phyloP scores from a whole-genome alignment of 2,113 vertebrate genomes.

The Solea senegalensis region DNA sequence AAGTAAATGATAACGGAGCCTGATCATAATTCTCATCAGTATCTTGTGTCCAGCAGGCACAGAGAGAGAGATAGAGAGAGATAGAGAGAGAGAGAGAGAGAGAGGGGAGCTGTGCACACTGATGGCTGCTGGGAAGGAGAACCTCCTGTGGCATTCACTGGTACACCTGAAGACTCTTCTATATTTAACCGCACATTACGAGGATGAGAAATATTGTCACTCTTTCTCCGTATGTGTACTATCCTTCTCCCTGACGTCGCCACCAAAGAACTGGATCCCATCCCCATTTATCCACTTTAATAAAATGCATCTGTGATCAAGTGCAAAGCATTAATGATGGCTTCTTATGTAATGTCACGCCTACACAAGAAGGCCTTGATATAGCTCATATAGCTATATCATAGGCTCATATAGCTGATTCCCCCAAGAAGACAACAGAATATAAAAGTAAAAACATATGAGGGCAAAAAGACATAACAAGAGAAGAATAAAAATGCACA shows the following conservation, averaged over 20 bases:
- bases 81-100: too few species aligned
- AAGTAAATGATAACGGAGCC: not conserved
- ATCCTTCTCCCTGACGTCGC: not conserved
- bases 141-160: not conserved
- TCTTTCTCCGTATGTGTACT: not conserved
- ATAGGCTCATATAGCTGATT: too few species aligned
- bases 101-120: not conserved
- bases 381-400: too few species aligned
- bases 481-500: too few species aligned
- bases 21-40: not conserved
- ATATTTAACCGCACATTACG: not conserved
- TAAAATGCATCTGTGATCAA: too few species aligned
- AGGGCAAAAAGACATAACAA: too few species aligned
- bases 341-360: too few species aligned
- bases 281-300: too few species aligned
- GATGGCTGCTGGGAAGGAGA: not conserved
- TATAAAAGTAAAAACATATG: too few species aligned
- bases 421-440: too few species aligned
- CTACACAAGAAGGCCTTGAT: too few species aligned
- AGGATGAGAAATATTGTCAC: not conserved
- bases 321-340: too few species aligned
- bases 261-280: not conserved
- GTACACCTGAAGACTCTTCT: not conserved
- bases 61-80: not conserved
- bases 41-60: not conserved